phyloP scores from a whole-genome alignment of 2,113 vertebrate genomes.

The Heterocephalus glaber region DNA sequence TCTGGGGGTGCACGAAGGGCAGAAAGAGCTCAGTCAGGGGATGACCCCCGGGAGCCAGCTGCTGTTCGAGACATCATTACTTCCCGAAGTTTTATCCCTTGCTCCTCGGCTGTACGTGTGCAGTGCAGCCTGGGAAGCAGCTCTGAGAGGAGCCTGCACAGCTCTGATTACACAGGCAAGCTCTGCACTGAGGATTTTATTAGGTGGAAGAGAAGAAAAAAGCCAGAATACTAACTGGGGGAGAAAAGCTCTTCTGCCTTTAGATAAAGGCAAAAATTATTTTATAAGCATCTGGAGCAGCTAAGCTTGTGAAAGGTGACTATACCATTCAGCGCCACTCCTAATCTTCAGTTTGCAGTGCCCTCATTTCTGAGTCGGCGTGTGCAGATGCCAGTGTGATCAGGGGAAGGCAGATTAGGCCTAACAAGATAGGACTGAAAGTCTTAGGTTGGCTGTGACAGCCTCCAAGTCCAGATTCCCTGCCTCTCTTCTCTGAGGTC shows the following conservation, averaged over 20 bases:
- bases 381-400: background rate
- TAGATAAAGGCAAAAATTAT: constrained; percentile 75
- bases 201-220: constrained; percentile 3
- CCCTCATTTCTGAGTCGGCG: constrained; percentile 12
- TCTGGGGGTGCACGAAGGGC: constrained; percentile 33
- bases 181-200: constrained; percentile 39
- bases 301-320: constrained; percentile 60
- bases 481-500: constrained; percentile 11
- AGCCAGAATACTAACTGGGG: background rate
- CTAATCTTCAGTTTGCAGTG: constrained; percentile 65
- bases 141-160: constrained; percentile 15
- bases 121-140: constrained; percentile 18
- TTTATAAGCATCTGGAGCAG: constrained; percentile 62
- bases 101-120: background rate
- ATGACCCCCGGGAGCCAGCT: constrained; percentile 69
- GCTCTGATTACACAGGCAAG: constrained; percentile 64
- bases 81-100: constrained; percentile 34
- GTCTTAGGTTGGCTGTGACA: constrained; percentile 18
- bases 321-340: background rate
- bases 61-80: constrained; percentile 57
- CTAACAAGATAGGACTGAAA: constrained; percentile 37
- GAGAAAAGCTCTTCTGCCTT: constrained; percentile 63
- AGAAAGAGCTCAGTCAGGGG: constrained; percentile 21
- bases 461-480: constrained; percentile 14
- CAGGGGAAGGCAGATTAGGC: constrained; percentile 36